Evolutionary conservation across 2,797 vertebrate species (phyloP), one percentile per base, ranked within the genome.

Genomic region (Apogon hyalosoma): DNA sequence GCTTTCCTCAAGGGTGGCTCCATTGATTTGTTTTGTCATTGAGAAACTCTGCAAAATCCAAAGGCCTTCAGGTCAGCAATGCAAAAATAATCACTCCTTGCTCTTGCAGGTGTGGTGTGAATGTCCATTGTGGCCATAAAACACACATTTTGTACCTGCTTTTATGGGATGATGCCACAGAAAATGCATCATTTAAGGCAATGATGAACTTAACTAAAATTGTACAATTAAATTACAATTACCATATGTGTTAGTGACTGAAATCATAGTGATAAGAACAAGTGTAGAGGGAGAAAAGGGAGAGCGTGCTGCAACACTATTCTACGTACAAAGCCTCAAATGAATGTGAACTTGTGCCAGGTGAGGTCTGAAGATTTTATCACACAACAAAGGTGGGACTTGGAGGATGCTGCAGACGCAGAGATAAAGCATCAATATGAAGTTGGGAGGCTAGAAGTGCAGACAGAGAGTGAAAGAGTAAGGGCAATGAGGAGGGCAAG

Each of bases 21-120:
- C 18, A 79, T 75, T 63, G 78, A 87, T 85, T 90, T 69, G 63
- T 67, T 74, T 77, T 79, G 71, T 64, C 72, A 87, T 63, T 70
- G 79, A 83, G 63, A 70, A 72, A 73, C 56, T 77, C 61, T 0
- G 45, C 42, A 63, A 67, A 67, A 71, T 64, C 62, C 45, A 33
- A 77, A 82, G 65, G 42, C 38, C 61, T 69, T 49, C 54, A 56
- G 56, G 45, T 75, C 47, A 43, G 19, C 24, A 49, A 45, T 21
- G 46, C 49, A 72, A 45, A 58, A 52, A 61, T 36, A 39, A 72
- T 59, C 6, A 18, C 41, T 56, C 41, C 47, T 57, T 41, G 16
- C 15, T 39, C 8, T 39, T 51, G 13, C 15, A 41, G 12, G 47
- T 15, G 14, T 7, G 19, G 56, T 41, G 49, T 54, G 24, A 61